Conservation (phyloP, 1,140 invertebrate species). For the Drosophila pandora region DNA sequence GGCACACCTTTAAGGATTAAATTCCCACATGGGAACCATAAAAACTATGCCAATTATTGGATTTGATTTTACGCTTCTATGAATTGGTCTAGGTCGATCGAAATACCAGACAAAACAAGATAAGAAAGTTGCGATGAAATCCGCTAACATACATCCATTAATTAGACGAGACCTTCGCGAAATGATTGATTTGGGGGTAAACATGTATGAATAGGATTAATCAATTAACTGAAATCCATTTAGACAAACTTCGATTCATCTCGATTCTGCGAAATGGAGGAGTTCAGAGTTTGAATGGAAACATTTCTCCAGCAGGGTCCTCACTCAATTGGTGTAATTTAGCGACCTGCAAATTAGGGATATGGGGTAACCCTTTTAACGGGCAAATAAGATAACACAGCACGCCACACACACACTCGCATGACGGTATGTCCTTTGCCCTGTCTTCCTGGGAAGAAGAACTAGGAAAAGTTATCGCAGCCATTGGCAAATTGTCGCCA, state of each 20-base stretch:
- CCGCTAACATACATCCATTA: constrained; percentile 8
- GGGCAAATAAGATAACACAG: constrained; percentile 17
- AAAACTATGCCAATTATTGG: constrained; percentile 16
- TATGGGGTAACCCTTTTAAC: constrained; percentile 32
- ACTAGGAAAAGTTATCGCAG: constrained; percentile 60
- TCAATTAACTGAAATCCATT: constrained; percentile 33
- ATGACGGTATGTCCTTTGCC: constrained; percentile 3
- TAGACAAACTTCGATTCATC: constrained; percentile 3
- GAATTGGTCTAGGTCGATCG: constrained; percentile 13
- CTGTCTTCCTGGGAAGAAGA: background rate
- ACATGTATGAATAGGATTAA: constrained; percentile 31
- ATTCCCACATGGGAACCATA: background rate
- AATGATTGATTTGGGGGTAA: constrained; percentile 38
- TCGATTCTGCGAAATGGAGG: background rate
- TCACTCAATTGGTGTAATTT: constrained; percentile 30
- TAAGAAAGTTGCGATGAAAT: constrained; percentile 2
- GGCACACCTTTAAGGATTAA: background rate
- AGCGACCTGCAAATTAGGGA: constrained; percentile 11
- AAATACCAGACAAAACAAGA: background rate
- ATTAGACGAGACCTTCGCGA: constrained; percentile 9
- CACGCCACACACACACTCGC: constrained; percentile 3
- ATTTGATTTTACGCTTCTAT: constrained; percentile 21
- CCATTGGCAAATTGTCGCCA: constrained; percentile 80
- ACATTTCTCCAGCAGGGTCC: background rate
- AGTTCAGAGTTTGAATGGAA: background rate